Evolutionary conservation across 2,113 vertebrate genomes (phyloP).

Genomic region (Oncorhynchus keta): DNA sequence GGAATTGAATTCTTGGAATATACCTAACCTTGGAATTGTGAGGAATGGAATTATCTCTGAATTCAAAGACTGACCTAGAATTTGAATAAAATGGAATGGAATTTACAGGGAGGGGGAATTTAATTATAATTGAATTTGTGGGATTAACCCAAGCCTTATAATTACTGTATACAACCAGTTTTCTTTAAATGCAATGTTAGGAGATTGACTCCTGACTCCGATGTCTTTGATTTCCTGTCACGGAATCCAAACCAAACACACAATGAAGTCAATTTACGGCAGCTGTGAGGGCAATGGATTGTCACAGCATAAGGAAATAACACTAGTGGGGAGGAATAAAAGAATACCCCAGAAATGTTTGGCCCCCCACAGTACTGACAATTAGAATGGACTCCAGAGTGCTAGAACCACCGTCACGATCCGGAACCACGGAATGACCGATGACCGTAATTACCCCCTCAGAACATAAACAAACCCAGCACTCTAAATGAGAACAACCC

Average conservation of each 20-base stretch:
- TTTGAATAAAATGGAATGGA: too few relatives aligned
- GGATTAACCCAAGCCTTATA: background rate
- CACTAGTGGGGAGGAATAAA: slow-evolving; percentile 19
- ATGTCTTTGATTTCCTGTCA: slow-evolving; percentile 4
- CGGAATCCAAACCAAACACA: background rate
- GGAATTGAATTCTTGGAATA: too few relatives aligned
- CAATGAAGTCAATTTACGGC: slow-evolving; percentile 5
- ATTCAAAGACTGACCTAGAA: too few relatives aligned
- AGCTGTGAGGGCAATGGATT: slow-evolving; percentile 53
- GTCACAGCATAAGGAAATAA: slow-evolving; percentile 20
- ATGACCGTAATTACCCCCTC: slow-evolving; percentile 35
- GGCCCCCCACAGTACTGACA: slow-evolving; percentile 27
- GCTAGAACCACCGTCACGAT: slow-evolving; percentile 22
- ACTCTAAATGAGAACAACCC: slow-evolving; percentile 10
- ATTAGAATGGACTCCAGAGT: slow-evolving; percentile 42
- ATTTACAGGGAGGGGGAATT: too few relatives aligned
- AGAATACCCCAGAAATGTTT: slow-evolving; percentile 10
- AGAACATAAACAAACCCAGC: slow-evolving; percentile 33
- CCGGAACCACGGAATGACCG: slow-evolving; percentile 24
- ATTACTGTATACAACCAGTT: too few relatives aligned
- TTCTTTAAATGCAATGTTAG: too few relatives aligned
- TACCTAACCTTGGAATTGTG: too few relatives aligned
- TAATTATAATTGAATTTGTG: too few relatives aligned
- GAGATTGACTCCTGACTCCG: too few relatives aligned
- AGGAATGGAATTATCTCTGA: too few relatives aligned